Base-by-base conservation (phyloP, 2,888 invertebrate genomes). In the Molorchus minor region DNA sequence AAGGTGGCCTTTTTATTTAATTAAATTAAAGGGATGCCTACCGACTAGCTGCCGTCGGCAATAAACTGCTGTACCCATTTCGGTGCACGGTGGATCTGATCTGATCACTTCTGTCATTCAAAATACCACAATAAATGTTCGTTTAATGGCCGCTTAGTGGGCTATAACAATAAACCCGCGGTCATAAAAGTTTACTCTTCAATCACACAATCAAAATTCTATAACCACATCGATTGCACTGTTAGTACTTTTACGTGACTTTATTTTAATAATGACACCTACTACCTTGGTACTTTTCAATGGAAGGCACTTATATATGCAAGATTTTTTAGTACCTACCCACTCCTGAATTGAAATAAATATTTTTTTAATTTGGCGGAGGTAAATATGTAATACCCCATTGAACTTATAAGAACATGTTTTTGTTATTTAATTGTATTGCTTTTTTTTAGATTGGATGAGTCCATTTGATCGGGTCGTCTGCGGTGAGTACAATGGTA, bases 391-490 rank as follows among this genome's bases (percentile, higher is more conserved):
- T n/a, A n/a, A n/a, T n/a, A n/a, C n/a, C n/a, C n/a, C n/a, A n/a
- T n/a, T n/a, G 8, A 25, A 8, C 8, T 25, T 25, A 25, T 25
- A 15, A 8, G 8, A 41, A 17, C 12, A 5, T 54, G 46, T 21
- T 45, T 52, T 25, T 25, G 25, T 40, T 12, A 10, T 60, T 25
- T 3, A 49, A n/a, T 55, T 47, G 44, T 47, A 17, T 45, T 66
- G 58, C 59, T 67, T 61, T 83, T 85, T 90, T 89, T 81, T 89
- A 94, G 93, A 94, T 87, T 94, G 93, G 93, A 94, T 94, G 92
- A 93, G 91, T 85, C 93, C 93, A 80, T 94, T 93, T 85, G 93
- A 94, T 86, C 88, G 93, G 84, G 93, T 94, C 85, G 93, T 94
- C 84, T 94, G 93, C 87, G 93, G 93, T 89, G 91, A 93, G 91